These are phyloP conservation scores for Drusus annulatus DNA, from an alignment of 1,140 invertebrate genomes.

Conservation along the genomic window DNA sequence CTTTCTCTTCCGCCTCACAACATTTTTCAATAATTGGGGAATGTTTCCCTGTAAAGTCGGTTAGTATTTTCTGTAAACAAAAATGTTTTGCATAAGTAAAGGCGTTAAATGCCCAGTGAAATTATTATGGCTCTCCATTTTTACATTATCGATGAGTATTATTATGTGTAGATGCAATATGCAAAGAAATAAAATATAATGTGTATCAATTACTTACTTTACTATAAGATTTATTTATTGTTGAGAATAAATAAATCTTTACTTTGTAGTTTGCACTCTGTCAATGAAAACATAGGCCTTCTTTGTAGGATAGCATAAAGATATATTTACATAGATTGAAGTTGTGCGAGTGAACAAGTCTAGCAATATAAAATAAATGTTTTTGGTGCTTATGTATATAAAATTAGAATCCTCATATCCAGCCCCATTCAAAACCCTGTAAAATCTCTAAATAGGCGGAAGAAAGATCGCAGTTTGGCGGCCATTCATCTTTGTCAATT, in stretches of 20 bases:
- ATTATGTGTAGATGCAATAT: not conserved
- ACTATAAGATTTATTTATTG: not conserved
- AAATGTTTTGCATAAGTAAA: too few relatives aligned
- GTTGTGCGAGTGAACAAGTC: not conserved
- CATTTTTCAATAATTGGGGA: too few relatives aligned
- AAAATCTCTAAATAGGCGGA: not conserved
- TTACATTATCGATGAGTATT: not conserved
- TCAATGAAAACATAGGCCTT: conserved; percentile 50
- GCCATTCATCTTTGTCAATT: conserved; percentile 22
- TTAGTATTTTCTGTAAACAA: too few relatives aligned
- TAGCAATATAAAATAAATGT: conserved; percentile 51
- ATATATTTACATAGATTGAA: conserved; percentile 41
- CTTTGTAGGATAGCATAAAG: conserved; percentile 38
- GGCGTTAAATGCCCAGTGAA: too few relatives aligned
- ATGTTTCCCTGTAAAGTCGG: too few relatives aligned
- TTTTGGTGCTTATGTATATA: conserved; percentile 57
- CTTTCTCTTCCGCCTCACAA: too few relatives aligned
- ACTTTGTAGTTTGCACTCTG: conserved; percentile 47
- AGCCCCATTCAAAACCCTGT: not conserved
- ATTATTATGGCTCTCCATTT: too few relatives aligned
- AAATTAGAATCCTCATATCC: conserved; percentile 30
- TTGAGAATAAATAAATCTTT: conserved; percentile 14
- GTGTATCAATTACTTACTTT: too few relatives aligned
- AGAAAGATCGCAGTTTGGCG: not conserved
- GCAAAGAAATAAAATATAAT: not conserved